phyloP scores from a whole-genome alignment of 1,140 invertebrate genomes.

The Gryon sp. region DNA sequence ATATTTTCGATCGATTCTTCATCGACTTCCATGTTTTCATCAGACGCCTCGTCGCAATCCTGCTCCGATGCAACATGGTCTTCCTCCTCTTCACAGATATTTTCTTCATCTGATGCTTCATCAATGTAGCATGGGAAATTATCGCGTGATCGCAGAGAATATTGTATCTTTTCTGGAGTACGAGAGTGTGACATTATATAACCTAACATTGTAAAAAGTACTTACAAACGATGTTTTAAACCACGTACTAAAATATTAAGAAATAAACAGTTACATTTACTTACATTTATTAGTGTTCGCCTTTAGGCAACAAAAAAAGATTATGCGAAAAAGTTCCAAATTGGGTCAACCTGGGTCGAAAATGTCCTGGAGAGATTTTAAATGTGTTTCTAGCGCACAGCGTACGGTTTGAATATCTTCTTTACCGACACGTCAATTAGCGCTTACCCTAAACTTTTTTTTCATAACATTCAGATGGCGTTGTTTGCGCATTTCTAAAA shows the following conservation, averaged over 20 bases:
- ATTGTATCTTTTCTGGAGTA: neutral
- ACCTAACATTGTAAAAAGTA: constrained; percentile 5
- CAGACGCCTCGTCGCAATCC: constrained; percentile 3
- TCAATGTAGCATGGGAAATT: constrained; percentile 19
- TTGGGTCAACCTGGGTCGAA: constrained; percentile 11
- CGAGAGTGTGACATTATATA: constrained; percentile 2
- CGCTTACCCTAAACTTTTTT: too few relatives aligned
- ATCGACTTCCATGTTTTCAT: constrained; percentile 9
- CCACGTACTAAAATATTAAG: too few relatives aligned
- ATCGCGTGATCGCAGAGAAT: constrained; percentile 6
- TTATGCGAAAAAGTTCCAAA: constrained; percentile 6
- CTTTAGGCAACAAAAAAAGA: neutral
- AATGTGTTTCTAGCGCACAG: neutral
- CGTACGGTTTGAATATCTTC: neutral
- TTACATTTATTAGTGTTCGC: too few relatives aligned
- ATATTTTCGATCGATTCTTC: neutral
- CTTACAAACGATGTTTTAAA: too few relatives aligned
- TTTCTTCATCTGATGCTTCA: constrained; percentile 19
- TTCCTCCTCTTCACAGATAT: constrained; percentile 17
- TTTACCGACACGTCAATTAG: too few relatives aligned
- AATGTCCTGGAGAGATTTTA: constrained; percentile 2
- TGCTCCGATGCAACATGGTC: constrained; percentile 11
- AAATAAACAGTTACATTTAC: too few relatives aligned
- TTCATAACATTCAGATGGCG: too few relatives aligned
- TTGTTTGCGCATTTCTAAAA: too few relatives aligned